phyloP scores from a whole-genome alignment of 2,113 vertebrate species.

The Phrynocephalus versicolor region DNA sequence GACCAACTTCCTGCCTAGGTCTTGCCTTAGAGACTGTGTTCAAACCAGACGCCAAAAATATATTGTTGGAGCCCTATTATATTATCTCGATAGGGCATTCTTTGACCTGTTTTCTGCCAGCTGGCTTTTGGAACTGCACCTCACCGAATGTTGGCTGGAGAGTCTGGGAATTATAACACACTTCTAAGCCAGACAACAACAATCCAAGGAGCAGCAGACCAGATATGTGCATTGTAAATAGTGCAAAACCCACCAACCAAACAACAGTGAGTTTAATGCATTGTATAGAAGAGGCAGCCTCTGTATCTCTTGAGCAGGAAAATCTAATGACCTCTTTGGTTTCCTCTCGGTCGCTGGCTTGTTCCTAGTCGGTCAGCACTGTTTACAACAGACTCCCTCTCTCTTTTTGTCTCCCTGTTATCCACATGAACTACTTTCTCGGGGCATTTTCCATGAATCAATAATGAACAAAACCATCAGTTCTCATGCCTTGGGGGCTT shows the following conservation, averaged over 20 bases:
- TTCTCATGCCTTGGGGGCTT: conserved; percentile 48
- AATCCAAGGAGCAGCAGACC: neutral
- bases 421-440: conserved; percentile 53
- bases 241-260: neutral
- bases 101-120: too few species aligned
- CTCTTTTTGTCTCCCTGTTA: conserved; percentile 46
- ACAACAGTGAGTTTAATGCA: neutral
- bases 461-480: conserved; percentile 45
- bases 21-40: too few species aligned
- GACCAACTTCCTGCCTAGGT: neutral
- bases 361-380: neutral
- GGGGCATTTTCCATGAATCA: conserved; percentile 60
- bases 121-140: too few species aligned
- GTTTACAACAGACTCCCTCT: neutral
- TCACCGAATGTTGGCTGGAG: neutral
- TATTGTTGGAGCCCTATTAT: neutral
- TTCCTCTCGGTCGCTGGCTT: neutral
- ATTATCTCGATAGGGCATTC: too few species aligned
- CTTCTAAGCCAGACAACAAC: too few species aligned
- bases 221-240: neutral
- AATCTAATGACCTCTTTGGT: neutral
- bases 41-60: neutral
- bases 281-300: neutral
- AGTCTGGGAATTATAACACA: neutral
- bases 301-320: neutral